Conservation (phyloP, 2,797 vertebrate species). For the Tachyglossus aculeatus region DNA sequence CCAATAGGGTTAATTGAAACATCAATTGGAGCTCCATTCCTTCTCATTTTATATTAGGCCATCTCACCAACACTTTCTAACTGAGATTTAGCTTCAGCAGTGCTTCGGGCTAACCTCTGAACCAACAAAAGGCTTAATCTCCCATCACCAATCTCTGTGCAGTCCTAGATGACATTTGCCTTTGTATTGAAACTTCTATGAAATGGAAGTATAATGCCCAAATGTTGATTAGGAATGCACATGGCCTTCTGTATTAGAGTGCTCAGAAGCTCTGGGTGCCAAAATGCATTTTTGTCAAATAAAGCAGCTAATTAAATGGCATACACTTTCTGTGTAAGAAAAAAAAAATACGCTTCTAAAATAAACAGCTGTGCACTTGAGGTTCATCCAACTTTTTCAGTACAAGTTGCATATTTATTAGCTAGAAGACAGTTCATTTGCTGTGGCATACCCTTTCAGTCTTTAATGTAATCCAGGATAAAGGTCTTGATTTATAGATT, state of each 20-base stretch:
- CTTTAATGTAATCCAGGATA: fast-evolving
- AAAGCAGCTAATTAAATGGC: conserved; percentile 64
- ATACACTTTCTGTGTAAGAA: conserved; percentile 58
- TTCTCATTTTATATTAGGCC: background rate
- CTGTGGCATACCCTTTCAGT: background rate
- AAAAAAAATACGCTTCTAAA: conserved; percentile 45
- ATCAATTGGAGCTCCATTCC: too few relatives aligned
- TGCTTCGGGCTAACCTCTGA: background rate
- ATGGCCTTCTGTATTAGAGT: background rate
- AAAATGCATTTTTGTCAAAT: conserved; percentile 52
- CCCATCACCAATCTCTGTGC: background rate
- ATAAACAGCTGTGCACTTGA: conserved; percentile 61
- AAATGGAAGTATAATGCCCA: fast-evolving
- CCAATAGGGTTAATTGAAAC: too few relatives aligned
- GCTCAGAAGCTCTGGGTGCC: conserved; percentile 35
- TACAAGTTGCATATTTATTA: conserved; percentile 5
- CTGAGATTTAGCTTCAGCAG: background rate
- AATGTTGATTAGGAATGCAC: background rate
- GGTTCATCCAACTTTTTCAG: conserved; percentile 24
- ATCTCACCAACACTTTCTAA: too few relatives aligned
- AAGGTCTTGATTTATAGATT: background rate
- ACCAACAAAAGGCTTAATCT: background rate
- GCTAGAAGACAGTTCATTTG: background rate
- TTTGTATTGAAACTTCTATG: fast-evolving
- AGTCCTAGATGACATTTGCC: background rate